Conservation (phyloP, 2,797 vertebrate genomes). For the Rousettus madagascariensis region DNA sequence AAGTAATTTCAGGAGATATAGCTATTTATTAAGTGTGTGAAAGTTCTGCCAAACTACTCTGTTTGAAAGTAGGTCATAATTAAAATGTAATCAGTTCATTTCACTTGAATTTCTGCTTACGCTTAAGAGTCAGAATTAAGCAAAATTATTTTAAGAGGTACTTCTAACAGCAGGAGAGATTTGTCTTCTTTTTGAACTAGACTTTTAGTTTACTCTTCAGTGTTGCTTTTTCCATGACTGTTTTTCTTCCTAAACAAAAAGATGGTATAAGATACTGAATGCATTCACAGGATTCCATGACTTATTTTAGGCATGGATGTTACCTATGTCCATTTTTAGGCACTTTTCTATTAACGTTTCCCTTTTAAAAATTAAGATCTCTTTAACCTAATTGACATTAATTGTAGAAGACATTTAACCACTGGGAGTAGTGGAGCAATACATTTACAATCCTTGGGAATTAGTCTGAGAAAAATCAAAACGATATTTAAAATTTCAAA, state of each 20-base stretch:
- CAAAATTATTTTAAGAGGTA: conserved; percentile 63
- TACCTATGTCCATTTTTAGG: conserved; percentile 2
- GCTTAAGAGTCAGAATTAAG: conserved; percentile 61
- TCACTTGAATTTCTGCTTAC: conserved; percentile 65
- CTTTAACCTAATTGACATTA: conserved; percentile 20
- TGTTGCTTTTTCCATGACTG: not conserved
- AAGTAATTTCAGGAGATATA: conserved; percentile 64
- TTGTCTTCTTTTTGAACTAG: conserved; percentile 39
- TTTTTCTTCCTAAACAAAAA: conserved; percentile 40
- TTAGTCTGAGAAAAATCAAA: not conserved
- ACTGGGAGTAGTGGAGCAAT: not conserved
- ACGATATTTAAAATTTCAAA: not conserved
- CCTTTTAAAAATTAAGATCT: not conserved
- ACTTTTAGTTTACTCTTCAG: conserved; percentile 20
- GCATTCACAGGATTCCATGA: not conserved
- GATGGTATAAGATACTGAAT: not conserved
- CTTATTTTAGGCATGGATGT: not conserved
- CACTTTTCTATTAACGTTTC: not conserved
- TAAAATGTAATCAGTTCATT: conserved; percentile 74
- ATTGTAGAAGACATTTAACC: not conserved
- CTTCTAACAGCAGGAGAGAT: conserved; percentile 52
- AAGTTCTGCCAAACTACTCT: conserved; percentile 67
- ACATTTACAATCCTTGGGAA: not conserved
- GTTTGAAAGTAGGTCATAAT: conserved; percentile 62
- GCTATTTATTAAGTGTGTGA: conserved; percentile 62